phyloP scores from a whole-genome alignment of 2,888 invertebrate genomes.

The Bellardia bayeri region DNA sequence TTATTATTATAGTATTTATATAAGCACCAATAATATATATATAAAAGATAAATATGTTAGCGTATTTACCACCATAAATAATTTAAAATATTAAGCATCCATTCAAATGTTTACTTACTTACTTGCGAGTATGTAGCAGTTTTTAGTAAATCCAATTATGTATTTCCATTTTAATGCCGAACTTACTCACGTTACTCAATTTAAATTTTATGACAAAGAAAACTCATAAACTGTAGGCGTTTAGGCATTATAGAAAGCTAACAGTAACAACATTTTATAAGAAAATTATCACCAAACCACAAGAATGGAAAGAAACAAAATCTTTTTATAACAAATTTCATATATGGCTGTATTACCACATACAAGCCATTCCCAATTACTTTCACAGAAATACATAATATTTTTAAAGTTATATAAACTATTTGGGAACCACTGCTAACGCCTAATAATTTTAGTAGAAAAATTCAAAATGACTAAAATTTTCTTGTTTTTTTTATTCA shows the following conservation, averaged over 20 bases:
- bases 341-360: not conserved
- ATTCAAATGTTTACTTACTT: too few relatives aligned
- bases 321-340: conserved; percentile 8
- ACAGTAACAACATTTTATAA: conserved; percentile 10
- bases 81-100: too few relatives aligned
- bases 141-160: conserved; percentile 7
- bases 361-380: not conserved
- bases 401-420: not conserved
- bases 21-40: too few relatives aligned
- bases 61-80: too few relatives aligned
- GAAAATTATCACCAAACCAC: conserved; percentile 41
- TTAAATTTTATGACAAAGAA: conserved; percentile 39
- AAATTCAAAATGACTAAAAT: conserved; percentile 27
- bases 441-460: not conserved
- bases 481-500: not conserved
- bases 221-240: conserved; percentile 48
- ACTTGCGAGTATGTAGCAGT: too few relatives aligned
- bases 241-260: conserved; percentile 34
- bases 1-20: too few relatives aligned
- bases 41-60: too few relatives aligned
- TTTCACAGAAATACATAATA: not conserved
- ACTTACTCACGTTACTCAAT: conserved; percentile 32
- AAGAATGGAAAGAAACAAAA: not conserved
- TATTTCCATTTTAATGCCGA: not conserved
- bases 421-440: not conserved